Evolutionary conservation across 2,797 vertebrate genomes (phyloP).

Genomic region (Microctenopoma lineatum): DNA sequence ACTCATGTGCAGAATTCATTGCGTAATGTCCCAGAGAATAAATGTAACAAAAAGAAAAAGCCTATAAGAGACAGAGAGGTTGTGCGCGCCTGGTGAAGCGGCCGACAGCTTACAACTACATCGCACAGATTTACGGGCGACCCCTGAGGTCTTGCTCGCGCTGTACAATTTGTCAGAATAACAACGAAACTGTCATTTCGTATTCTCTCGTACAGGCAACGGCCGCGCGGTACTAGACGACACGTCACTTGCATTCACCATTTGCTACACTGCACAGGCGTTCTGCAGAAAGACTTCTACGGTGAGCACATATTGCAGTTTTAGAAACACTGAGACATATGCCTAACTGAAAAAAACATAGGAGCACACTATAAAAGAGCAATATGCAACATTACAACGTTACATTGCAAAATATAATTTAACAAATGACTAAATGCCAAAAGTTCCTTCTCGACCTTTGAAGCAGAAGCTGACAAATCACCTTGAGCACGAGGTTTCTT

Average conservation of each 20-base stretch:
- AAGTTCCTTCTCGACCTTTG: too few relatives aligned
- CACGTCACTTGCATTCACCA: constrained; percentile 38
- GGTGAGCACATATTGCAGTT: not conserved
- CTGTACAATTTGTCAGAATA: constrained; percentile 45
- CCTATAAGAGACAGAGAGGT: not conserved
- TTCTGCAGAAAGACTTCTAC: constrained; percentile 8
- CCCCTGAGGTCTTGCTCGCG: constrained; percentile 28
- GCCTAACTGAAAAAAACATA: too few relatives aligned
- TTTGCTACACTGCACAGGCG: constrained; percentile 49
- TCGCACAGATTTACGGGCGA: constrained; percentile 21
- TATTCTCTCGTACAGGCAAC: constrained; percentile 28
- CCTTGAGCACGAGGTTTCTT: too few relatives aligned
- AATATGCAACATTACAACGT: too few relatives aligned
- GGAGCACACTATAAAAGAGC: too few relatives aligned
- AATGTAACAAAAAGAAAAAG: not conserved
- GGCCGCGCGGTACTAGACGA: constrained; percentile 27
- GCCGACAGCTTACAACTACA: constrained; percentile 13
- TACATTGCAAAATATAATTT: too few relatives aligned
- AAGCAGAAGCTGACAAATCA: too few relatives aligned
- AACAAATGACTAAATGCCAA: too few relatives aligned
- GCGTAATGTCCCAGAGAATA: not conserved
- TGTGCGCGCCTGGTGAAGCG: constrained; percentile 13
- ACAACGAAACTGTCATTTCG: constrained; percentile 53
- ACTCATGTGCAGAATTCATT: not conserved
- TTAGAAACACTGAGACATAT: too few relatives aligned